These are phyloP conservation scores for Urechis unicinctus DNA, from an alignment of 2,888 invertebrate species.

Conservation along the genomic window DNA sequence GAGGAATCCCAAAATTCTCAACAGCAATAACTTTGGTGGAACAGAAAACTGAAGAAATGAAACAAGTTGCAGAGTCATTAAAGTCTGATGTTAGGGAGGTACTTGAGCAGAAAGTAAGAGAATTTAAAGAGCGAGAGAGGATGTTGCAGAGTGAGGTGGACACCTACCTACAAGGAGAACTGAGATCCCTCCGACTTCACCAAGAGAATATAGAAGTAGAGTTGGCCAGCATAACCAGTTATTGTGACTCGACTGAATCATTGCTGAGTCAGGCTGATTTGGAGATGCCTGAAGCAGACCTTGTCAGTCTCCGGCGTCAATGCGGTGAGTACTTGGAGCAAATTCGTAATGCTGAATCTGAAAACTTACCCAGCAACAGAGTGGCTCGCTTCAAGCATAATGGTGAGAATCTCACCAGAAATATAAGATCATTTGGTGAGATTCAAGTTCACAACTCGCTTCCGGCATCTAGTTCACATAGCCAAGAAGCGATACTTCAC, in stretches of 20 bases:
- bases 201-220: slow-evolving; percentile 92
- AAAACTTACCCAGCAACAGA: slow-evolving; percentile 80
- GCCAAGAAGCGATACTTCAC: background rate
- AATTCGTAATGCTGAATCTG: slow-evolving; percentile 46
- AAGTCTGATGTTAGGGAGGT: slow-evolving; percentile 77
- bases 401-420: slow-evolving; percentile 31
- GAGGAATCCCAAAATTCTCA: slow-evolving; percentile 65
- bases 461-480: background rate
- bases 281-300: slow-evolving; percentile 29
- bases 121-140: slow-evolving; percentile 59
- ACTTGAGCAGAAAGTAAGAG: slow-evolving; percentile 38
- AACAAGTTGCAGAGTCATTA: slow-evolving; percentile 82
- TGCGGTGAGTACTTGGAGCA: slow-evolving; percentile 34
- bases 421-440: slow-evolving; percentile 29
- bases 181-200: slow-evolving; percentile 72
- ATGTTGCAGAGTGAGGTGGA: slow-evolving; percentile 60
- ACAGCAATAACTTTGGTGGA: slow-evolving; percentile 54
- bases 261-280: slow-evolving; percentile 5
- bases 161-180: slow-evolving; percentile 80
- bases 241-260: slow-evolving; percentile 65
- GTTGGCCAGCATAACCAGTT: slow-evolving; percentile 88
- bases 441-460: background rate
- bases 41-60: slow-evolving; percentile 79
- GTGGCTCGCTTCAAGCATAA: slow-evolving; percentile 32
- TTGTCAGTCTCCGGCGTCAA: slow-evolving; percentile 31